These are phyloP conservation scores for Napeogenes sylphis DNA, from an alignment of 2,888 invertebrate species.

Conservation along the genomic window DNA sequence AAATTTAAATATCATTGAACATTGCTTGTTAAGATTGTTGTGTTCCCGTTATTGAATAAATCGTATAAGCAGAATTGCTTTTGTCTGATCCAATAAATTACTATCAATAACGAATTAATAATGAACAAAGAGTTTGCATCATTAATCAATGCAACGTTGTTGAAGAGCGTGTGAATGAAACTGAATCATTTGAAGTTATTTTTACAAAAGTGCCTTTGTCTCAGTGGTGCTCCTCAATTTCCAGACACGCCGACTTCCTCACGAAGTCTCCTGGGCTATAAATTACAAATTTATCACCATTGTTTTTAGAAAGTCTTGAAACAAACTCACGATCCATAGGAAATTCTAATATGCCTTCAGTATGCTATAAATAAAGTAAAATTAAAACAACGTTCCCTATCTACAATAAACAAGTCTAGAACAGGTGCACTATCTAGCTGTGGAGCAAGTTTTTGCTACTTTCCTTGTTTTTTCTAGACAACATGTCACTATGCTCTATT, in stretches of 20 bases:
- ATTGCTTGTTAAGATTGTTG: conserved; percentile 17
- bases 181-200: neutral
- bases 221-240: conserved; percentile 1
- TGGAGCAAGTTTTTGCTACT: conserved; percentile 35
- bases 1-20: conserved; percentile 34
- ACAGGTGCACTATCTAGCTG: conserved; percentile 32
- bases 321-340: neutral
- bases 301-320: conserved; percentile 7
- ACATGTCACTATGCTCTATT: conserved; percentile 25
- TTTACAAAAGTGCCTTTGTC: neutral
- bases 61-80: neutral
- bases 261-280: conserved; percentile 1
- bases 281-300: conserved; percentile 7
- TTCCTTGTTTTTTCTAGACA: conserved; percentile 39
- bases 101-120: conserved; percentile 3
- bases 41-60: neutral
- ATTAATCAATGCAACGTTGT: neutral
- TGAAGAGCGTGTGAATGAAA: conserved; percentile 4
- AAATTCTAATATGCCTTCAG: conserved; percentile 2
- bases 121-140: neutral
- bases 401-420: conserved; percentile 17
- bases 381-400: conserved; percentile 2
- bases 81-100: neutral
- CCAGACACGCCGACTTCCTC: conserved; percentile 1
- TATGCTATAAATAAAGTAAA: conserved; percentile 2